Evolutionary conservation across 1,140 invertebrate species (phyloP), one percentile per base, ranked within the genome.

Genomic region (Bombyx mandarina): DNA sequence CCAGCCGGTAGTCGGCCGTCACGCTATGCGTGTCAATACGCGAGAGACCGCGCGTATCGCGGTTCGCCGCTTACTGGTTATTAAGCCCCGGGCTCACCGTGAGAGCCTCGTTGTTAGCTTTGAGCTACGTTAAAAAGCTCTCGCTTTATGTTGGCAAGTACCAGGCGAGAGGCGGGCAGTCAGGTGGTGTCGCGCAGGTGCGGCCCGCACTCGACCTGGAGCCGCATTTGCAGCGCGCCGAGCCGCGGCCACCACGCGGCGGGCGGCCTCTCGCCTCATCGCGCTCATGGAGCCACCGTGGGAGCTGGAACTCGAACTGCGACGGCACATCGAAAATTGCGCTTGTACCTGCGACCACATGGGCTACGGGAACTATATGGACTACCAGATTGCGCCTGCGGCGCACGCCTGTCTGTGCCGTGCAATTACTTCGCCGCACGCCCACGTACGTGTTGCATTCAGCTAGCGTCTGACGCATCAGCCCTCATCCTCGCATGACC

Each of bases 321-420:
- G 94, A 75, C 91, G 93, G 86, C 95, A 96, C 89, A 95, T 96
- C 80, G 93, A 95, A 84, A 91, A 92, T 74, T 96, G 95, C 84
- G 92, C 94, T 59, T 96, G 95, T 89, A 93, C 94, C 68, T 96
- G 95, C 89, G 94, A 95, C 89, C 95, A 96, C 90, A 94, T 96
- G 94, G 95, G 95, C 79, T 96, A 95, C 86, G 95, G 95, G 65
- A 95, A 95, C 89, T 95, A 94, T 80, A 93, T 95, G 92, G 94
- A 95, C 89, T 96, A 95, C 89, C 94, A 95, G 93, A 94, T 95
- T 83, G 88, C 79, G 62, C 77, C 81, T 61, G 72, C 75, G 58
- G 78, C 78, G 66, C 83, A 84, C 69, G 81, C 82, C 67, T 86
- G 83, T 67, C 65, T 85, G 57, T 87, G 83, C 75, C 80, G 82